A percentile compares a stretch with the other conserved stretches of the same genome.
These are phyloP conservation scores for Dyspetes luteomarginatus DNA, from an alignment of 2,888 invertebrate species.

Conservation along the genomic window DNA sequence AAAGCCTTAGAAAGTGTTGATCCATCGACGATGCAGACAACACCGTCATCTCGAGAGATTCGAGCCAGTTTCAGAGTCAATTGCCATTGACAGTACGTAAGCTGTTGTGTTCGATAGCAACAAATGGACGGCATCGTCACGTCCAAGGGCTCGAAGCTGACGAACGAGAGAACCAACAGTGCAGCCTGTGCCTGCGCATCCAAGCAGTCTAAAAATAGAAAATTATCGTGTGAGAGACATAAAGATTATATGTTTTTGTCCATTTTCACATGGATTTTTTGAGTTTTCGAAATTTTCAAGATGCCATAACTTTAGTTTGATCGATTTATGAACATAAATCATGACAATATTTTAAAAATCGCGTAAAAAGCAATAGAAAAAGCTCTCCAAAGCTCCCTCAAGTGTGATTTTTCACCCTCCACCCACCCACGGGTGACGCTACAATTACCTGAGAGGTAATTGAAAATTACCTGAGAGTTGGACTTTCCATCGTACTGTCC, in stretches of 20 bases:
- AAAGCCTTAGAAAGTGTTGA: conserved; percentile 74
- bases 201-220: conserved; percentile 75
- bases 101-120: conserved; percentile 80
- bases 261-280: too few species aligned
- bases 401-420: neutral
- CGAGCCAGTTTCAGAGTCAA: conserved; percentile 81
- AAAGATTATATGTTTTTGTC: too few species aligned
- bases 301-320: too few species aligned
- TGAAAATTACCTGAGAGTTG: conserved; percentile 77
- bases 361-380: too few species aligned
- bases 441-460: neutral
- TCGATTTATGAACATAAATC: too few species aligned
- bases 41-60: conserved; percentile 83
- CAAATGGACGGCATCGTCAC: conserved; percentile 80
- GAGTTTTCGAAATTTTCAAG: too few species aligned
- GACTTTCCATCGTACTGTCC: conserved; percentile 80
- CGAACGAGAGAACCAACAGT: conserved; percentile 78
- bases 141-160: conserved; percentile 79
- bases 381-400: neutral
- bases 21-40: conserved; percentile 77
- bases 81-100: conserved; percentile 76
- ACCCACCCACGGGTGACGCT: neutral
- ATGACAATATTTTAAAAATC: too few species aligned
- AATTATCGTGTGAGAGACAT: too few species aligned
- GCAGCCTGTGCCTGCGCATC: conserved; percentile 78